These are phyloP conservation scores for Cylindroiulus punctatus DNA, from an alignment of 2,888 invertebrate species.

Conservation along the genomic window DNA sequence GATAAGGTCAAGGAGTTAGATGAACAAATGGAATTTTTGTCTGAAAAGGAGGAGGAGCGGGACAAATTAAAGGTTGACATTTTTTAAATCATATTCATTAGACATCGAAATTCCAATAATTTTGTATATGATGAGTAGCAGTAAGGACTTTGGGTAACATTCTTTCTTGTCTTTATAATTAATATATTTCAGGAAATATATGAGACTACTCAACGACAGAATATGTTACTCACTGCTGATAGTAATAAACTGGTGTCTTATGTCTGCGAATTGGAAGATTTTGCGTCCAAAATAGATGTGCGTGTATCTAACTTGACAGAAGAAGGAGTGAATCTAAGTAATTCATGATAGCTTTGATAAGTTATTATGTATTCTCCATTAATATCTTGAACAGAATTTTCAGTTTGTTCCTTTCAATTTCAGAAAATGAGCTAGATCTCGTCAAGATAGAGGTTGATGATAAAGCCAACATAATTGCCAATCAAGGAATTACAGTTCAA, in stretches of 20 bases:
- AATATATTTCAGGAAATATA: neutral
- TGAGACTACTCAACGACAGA: neutral
- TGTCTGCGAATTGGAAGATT: neutral
- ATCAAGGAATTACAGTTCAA: conserved; percentile 25
- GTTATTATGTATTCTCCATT: neutral
- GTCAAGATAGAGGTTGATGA: neutral
- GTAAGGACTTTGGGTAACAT: too few relatives aligned
- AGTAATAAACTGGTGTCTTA: neutral
- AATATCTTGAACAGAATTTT: neutral
- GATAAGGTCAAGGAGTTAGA: neutral
- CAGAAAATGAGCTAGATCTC: neutral
- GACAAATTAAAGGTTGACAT: neutral
- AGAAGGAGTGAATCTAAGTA: neutral
- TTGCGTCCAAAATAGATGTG: neutral
- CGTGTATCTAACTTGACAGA: neutral
- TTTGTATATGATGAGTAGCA: too few relatives aligned
- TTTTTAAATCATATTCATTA: too few relatives aligned
- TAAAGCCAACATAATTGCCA: neutral
- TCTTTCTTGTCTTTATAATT: neutral
- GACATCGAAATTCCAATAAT: too few relatives aligned
- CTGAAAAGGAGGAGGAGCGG: neutral
- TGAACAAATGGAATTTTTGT: neutral
- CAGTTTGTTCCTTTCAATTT: neutral
- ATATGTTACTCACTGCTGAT: neutral
- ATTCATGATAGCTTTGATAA: neutral